Conservation (phyloP, 2,888 invertebrate species). For the Lasius platythorax region DNA sequence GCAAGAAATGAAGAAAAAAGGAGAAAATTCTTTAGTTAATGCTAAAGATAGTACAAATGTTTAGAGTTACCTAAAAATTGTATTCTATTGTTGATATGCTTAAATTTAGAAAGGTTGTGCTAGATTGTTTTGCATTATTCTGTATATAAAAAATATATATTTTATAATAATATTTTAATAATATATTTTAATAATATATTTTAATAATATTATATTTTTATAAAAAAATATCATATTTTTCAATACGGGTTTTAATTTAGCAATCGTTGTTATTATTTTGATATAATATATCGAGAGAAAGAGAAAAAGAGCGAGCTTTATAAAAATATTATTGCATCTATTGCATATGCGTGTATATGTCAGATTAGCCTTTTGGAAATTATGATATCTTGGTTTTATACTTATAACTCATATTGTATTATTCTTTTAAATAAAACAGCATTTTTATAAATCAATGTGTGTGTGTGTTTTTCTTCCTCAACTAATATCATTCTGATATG, state of each 20-base stretch:
- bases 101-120: not conserved
- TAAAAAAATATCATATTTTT: not conserved
- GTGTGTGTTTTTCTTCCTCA: not conserved
- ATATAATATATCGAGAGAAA: not conserved
- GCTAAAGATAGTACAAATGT: not conserved
- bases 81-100: not conserved
- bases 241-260: not conserved
- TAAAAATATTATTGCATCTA: not conserved
- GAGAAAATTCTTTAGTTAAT: not conserved
- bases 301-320: not conserved
- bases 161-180: not conserved
- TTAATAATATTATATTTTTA: not conserved
- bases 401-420: not conserved
- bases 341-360: not conserved
- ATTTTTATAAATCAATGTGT: slow-evolving; percentile 20
- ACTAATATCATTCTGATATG: not conserved
- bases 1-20: not conserved
- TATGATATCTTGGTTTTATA: slow-evolving; percentile 16
- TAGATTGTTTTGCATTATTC: not conserved
- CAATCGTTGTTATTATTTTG: not conserved
- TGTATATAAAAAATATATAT: not conserved
- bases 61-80: not conserved
- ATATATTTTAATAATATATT: no score
- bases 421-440: not conserved
- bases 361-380: not conserved